Base-by-base conservation (phyloP, 2,888 invertebrate species). In the Drymonia ruficornis region DNA sequence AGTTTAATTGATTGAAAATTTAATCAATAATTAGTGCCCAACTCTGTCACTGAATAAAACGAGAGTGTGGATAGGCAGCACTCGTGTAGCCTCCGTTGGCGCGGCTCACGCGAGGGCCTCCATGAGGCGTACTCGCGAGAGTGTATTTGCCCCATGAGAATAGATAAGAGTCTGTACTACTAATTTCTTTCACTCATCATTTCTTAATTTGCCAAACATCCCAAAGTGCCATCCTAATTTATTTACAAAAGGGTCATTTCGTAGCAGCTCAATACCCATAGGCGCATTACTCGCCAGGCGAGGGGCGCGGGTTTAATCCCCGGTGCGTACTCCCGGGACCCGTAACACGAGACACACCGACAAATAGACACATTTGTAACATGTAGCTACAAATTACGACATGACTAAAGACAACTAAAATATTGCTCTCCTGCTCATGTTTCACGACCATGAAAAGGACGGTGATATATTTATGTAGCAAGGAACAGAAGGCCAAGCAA, bases 291-390 rank as follows among this genome's bases (percentile, higher is more conserved):
- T 72, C 55, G 64, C 63, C 54, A 49, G 59, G 51, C 61, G 49
- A 58, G 71, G 69, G 68, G 51, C 64, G 64, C 66, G 69, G 75
- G 77, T 68, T 67, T 68, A 78, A 78, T 78, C 79, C 81, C 56
- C 9, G 45, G 44, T 50, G 50, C 55, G 53, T 51, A 65, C 84
- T 74, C 81, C 45, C 55, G 86, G 81, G 88, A 80, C 74, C 72
- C 74, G 87, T 86, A 87, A 88, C 80, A 57, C 71, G 85, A 86
- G 76, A 77, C 65, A 68, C 69, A 66, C 69, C 71, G 75, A 85
- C 86, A 84, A 81, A 86, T 74, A 84, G 83, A 86, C 82, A 85
- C 81, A 86, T 86, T 86, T 85, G 83, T 86, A 13, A 23, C 23
- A 82, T 76, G 76, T 80, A 58, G 61, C 6, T 23, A 23, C 23